Conservation (phyloP, 2,888 invertebrate species). For the Stegana nigrithorax region DNA sequence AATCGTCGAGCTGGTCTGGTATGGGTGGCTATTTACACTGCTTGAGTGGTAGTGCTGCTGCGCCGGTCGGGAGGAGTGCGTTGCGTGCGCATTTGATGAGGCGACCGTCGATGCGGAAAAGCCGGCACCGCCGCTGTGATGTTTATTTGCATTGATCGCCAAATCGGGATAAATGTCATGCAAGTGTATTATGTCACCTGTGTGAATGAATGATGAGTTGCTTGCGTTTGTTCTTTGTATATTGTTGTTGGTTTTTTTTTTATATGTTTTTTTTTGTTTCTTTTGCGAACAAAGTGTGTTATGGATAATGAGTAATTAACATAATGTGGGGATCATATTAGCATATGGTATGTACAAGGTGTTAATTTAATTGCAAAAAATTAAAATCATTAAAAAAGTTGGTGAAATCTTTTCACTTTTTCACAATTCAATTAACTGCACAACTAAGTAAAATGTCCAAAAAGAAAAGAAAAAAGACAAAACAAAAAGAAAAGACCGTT, state of each 20-base stretch:
- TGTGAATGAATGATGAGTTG: no score
- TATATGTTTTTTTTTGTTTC: neutral
- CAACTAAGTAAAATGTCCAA: neutral
- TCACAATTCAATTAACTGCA: neutral
- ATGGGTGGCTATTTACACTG: constrained; percentile 39
- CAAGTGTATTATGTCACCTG: constrained; percentile 70
- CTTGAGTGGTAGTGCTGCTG: constrained; percentile 35
- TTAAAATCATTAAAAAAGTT: no score
- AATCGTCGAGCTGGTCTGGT: constrained; percentile 40
- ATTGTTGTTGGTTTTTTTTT: no score
- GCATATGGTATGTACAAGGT: no score
- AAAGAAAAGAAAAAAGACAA: neutral
- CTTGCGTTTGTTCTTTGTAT: no score
- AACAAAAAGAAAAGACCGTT: constrained; percentile 30
- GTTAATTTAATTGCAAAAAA: no score
- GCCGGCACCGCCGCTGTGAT: constrained; percentile 37
- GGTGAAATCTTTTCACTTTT: constrained; percentile 18
- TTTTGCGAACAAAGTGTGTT: no score
- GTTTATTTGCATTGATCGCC: constrained; percentile 53
- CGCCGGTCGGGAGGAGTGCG: constrained; percentile 33
- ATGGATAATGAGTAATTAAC: no score
- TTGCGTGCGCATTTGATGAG: constrained; percentile 25
- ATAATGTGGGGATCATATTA: no score
- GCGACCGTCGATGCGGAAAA: constrained; percentile 28
- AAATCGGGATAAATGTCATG: constrained; percentile 68